These are phyloP conservation scores for Hypercompe scribonia DNA, from an alignment of 2,888 invertebrate species.

Conservation along the genomic window DNA sequence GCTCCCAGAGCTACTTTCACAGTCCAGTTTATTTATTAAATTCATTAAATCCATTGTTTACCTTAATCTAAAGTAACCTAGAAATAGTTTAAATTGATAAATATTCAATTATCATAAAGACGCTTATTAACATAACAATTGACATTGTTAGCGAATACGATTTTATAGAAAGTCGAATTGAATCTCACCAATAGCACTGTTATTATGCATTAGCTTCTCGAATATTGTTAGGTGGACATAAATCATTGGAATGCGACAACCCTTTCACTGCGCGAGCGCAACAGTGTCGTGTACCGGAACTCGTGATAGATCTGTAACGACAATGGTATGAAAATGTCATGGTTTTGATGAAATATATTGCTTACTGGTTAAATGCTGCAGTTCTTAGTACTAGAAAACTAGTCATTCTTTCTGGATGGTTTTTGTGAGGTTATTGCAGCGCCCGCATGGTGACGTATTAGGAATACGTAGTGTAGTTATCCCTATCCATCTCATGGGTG, in stretches of 20 bases:
- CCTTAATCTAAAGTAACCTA: background rate
- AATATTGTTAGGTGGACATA: conserved; percentile 7
- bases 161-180: conserved; percentile 9
- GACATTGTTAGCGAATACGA: conserved; percentile 8
- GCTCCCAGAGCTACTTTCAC: background rate
- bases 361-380: background rate
- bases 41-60: background rate
- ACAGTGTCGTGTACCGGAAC: conserved; percentile 8
- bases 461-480: too few species aligned
- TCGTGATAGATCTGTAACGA: conserved; percentile 5
- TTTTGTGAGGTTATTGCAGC: too few species aligned
- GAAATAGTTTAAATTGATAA: background rate
- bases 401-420: too few species aligned
- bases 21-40: background rate
- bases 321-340: background rate
- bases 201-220: conserved; percentile 3
- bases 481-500: too few species aligned
- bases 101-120: background rate
- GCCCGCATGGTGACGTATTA: too few species aligned
- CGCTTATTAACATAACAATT: background rate
- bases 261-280: conserved; percentile 15
- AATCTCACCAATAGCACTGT: background rate
- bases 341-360: background rate
- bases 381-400: background rate
- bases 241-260: conserved; percentile 16